Conservation (phyloP, 2,888 invertebrate genomes). For the Yponomeuta plumbellus region DNA sequence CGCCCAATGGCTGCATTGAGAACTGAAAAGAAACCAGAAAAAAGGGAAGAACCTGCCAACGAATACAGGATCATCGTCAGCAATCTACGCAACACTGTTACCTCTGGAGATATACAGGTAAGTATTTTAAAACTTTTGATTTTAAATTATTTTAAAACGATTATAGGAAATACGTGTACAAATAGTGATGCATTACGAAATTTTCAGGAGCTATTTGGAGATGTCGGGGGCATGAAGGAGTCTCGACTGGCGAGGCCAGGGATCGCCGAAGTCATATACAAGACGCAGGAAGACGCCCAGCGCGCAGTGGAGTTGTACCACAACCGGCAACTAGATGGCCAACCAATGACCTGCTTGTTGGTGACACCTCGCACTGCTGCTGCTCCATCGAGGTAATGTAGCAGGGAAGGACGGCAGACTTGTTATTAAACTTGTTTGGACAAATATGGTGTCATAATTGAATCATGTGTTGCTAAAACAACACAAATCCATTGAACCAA, state of each 20-base stretch:
- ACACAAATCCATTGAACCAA: too few relatives aligned
- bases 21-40: slow-evolving; percentile 34
- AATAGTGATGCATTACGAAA: background rate
- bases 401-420: too few relatives aligned
- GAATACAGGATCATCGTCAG: slow-evolving; percentile 94
- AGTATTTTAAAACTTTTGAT: slow-evolving; percentile 8
- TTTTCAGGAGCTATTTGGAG: slow-evolving; percentile 91
- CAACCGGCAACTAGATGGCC: slow-evolving; percentile 93
- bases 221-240: slow-evolving; percentile 90
- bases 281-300: slow-evolving; percentile 89
- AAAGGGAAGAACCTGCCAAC: slow-evolving; percentile 51
- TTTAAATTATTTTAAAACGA: background rate
- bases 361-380: slow-evolving; percentile 81
- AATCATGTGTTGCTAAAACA: too few relatives aligned
- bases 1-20: slow-evolving; percentile 63
- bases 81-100: slow-evolving; percentile 90
- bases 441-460: too few relatives aligned
- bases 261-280: slow-evolving; percentile 94
- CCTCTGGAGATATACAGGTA: slow-evolving; percentile 93
- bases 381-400: slow-evolving; percentile 36
- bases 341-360: slow-evolving; percentile 93
- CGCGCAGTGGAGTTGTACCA: slow-evolving; percentile 95
- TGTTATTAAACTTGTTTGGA: too few relatives aligned
- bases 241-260: slow-evolving; percentile 91
- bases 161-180: background rate